Evolutionary conservation across 2,797 vertebrate genomes (phyloP), one percentile per base, ranked within the genome.

Genomic region (Lepilemur ruficaudatus): DNA sequence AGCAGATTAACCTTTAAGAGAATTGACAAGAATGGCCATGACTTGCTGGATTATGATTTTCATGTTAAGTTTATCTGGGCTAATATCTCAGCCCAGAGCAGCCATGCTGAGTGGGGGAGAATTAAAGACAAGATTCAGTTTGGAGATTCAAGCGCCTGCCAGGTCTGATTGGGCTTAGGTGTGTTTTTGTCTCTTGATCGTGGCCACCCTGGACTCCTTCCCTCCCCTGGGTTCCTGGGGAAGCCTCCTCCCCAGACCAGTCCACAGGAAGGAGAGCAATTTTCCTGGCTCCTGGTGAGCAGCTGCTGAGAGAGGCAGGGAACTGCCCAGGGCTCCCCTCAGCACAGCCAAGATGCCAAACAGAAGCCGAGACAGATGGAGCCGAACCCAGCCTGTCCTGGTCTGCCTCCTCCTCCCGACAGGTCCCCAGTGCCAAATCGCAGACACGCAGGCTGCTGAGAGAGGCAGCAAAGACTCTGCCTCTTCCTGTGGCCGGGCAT

Each of bases 1-100:
- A 95, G 97, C 28, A 97, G 94, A 93, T 93, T 67, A 73, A 83
- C 86, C 83, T 97, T 84, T 93, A 93, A 87, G 96, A 97, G 94
- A 97, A 93, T 41, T 5, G 0, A 92, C 13, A 10, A 93, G 96
- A 97, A 97, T 94, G 50, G 2, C 20, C 4, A 0, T 17, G 73
- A 91, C 79, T 92, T 85, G 63, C 65, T 25, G 75, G 94, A 90
- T 93, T 94, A 80, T 95, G 83, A 81, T 94, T 91, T 97, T 79
- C 80, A 65, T 18, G 84, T 96, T 70, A 89, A 84, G 87, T 96
- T 95, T 92, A 95, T 95, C 89, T 11, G 82, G 63, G 78, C 48
- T 75, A 23, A 43, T 80, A 73, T 91, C 59, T 48, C 75, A 61
- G 83, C 65, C 72, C 14, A 9, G 30, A 84, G 89, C 91, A 78